These are phyloP conservation scores for Scaptomyza polygonia DNA, from an alignment of 2,888 invertebrate species.

Conservation along the genomic window DNA sequence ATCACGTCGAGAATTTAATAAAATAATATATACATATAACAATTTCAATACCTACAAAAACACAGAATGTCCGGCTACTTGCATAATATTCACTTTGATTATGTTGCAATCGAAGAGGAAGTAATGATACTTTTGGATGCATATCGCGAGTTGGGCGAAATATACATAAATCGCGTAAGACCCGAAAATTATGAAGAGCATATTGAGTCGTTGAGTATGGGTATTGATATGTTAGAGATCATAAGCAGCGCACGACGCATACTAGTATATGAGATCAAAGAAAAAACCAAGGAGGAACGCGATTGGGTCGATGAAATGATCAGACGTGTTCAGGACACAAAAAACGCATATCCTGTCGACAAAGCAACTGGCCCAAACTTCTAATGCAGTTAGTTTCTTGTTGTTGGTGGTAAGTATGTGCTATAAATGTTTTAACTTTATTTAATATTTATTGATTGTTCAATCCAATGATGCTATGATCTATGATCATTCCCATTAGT, in stretches of 20 bases:
- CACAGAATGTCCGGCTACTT: too few species aligned
- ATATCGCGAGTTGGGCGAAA: neutral
- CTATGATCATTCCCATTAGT: too few species aligned
- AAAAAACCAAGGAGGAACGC: neutral
- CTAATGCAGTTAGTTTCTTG: too few species aligned
- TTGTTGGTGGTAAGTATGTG: too few species aligned
- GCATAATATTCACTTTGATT: neutral
- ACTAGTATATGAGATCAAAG: neutral
- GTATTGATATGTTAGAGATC: neutral
- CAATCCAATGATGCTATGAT: too few species aligned
- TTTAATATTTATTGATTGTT: too few species aligned
- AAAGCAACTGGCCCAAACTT: too few species aligned
- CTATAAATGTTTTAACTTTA: too few species aligned
- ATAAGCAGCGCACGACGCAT: neutral
- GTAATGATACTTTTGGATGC: neutral
- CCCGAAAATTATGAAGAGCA: neutral
- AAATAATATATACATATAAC: too few species aligned
- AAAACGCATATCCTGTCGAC: neutral
- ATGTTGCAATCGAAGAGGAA: neutral
- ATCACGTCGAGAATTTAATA: too few species aligned
- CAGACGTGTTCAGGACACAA: neutral
- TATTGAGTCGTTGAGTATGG: neutral
- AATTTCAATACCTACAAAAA: too few species aligned
- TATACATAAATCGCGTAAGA: neutral
- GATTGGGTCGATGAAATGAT: neutral